Evolutionary conservation across 2,113 vertebrate genomes (phyloP).

Genomic region (Muntiacus muntjak): DNA sequence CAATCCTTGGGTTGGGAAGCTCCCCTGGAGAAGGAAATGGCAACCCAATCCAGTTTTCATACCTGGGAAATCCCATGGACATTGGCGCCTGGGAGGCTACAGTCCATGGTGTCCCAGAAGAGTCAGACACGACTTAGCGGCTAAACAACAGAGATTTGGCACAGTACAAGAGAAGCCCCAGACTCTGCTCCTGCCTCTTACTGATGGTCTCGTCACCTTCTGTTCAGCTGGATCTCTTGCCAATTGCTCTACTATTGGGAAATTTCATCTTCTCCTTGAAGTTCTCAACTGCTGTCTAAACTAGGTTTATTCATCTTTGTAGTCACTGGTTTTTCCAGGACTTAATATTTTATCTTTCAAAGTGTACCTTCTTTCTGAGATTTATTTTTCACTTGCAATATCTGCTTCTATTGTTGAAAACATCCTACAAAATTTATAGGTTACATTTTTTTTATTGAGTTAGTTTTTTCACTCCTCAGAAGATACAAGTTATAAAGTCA

Average conservation of each 20-base stretch:
- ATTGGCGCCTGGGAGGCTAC: not conserved
- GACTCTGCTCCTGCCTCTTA: not conserved
- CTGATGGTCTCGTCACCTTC: not conserved
- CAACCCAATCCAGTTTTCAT: not conserved
- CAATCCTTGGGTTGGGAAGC: not conserved
- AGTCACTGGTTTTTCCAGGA: not conserved
- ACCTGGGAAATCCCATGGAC: not conserved
- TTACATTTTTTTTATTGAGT: not conserved
- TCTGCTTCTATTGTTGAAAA: not conserved
- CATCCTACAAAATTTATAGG: not conserved
- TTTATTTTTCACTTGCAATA: constrained; percentile 23
- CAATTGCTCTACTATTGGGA: not conserved
- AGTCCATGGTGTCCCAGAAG: not conserved
- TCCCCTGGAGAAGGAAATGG: not conserved
- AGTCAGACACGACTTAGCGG: not conserved
- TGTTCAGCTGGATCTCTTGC: not conserved
- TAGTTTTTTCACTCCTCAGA: not conserved
- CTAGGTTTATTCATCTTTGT: not conserved
- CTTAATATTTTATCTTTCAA: constrained; percentile 9
- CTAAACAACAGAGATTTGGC: not conserved
- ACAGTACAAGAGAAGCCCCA: not conserved
- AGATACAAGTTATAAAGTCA: not conserved
- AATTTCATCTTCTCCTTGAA: not conserved
- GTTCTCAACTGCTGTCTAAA: not conserved
- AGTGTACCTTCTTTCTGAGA: not conserved